Evolutionary conservation across 2,888 invertebrate genomes (phyloP), one percentile per base, ranked within the genome.

Genomic region (Drosophila buzzatii): DNA sequence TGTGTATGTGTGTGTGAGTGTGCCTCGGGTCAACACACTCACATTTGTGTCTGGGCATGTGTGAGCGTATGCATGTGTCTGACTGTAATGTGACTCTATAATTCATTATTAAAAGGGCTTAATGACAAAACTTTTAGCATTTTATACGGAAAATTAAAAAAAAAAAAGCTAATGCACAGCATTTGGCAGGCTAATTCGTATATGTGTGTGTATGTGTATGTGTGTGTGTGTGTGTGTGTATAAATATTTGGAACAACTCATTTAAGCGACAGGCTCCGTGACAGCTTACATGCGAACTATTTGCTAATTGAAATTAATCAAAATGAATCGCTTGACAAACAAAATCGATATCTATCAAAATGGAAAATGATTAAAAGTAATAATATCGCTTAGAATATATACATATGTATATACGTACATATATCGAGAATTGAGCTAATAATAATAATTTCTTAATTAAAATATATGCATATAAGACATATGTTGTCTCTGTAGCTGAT

Each of bases 81-180:
- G 60, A 47, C 31, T 49, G 41, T 63, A 74, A 78, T 78, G 74
- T 73, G 73, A 66, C 63, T 60, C 70, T 81, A 70, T 77, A 79
- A 88, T 88, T 85, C 79, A 85, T 85, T 85, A 88, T 88, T 85
- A 79, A 88, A 88, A 85, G 71, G 85, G 87, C 88, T 85, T 82
- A 87, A 85, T 85, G 87, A 85, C 84, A 85, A 85, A 85, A 85
- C 76, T 85, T 85, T 78, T 81, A 63, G 71, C 82, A 82, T 79
- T 82, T 62, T 53, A 73, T 62, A 51, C 55, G 51, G 69, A 44
- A 65, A 66, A 49, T 31, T 31, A 39, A 9, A 49, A 49, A 33
- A 51, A 35, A 53, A 53, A 58, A 63, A 16, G 14, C 57, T 42
- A 71, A 33, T 60, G 59, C 55, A 74, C 37, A 73, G 60, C 61